Percentiles rank a stretch among this genome's conserved stretches.
phyloP scores from a whole-genome alignment of 2,888 invertebrate genomes.

The Chrysolina oricalcia region DNA sequence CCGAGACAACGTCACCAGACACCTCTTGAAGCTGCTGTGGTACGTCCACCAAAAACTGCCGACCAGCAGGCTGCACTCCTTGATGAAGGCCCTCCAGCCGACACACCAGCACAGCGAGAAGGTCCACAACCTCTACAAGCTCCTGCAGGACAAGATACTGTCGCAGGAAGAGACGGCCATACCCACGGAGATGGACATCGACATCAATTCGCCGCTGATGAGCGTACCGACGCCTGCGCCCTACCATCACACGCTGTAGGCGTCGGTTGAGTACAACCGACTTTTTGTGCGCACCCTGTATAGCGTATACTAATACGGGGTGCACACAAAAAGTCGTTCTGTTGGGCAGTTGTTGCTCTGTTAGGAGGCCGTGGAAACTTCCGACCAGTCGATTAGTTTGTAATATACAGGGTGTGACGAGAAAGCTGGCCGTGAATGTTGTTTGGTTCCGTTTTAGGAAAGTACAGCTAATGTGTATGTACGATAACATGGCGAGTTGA shows the following conservation, averaged over 20 bases:
- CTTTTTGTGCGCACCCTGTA: no score
- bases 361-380: no score
- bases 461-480: no score
- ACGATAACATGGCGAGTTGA: no score
- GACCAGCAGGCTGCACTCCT: conserved; percentile 82
- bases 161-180: conserved; percentile 78
- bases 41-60: conserved; percentile 92
- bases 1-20: conserved; percentile 93
- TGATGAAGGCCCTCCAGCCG: conserved; percentile 87
- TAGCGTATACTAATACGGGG: no score
- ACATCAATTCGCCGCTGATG: conserved; percentile 88
- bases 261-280: no score
- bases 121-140: conserved; percentile 85
- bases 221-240: conserved; percentile 89
- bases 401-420: no score
- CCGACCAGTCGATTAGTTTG: no score
- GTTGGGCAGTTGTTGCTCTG: no score
- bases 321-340: no score
- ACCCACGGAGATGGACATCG: conserved; percentile 78
- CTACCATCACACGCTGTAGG: conserved; percentile 71
- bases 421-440: no score
- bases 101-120: conserved; percentile 88
- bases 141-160: conserved; percentile 85
- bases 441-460: no score
- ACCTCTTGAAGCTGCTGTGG: conserved; percentile 92